Base-by-base conservation (phyloP, 1,140 invertebrate genomes). In the Scaptodrosophila lebanonensis region DNA sequence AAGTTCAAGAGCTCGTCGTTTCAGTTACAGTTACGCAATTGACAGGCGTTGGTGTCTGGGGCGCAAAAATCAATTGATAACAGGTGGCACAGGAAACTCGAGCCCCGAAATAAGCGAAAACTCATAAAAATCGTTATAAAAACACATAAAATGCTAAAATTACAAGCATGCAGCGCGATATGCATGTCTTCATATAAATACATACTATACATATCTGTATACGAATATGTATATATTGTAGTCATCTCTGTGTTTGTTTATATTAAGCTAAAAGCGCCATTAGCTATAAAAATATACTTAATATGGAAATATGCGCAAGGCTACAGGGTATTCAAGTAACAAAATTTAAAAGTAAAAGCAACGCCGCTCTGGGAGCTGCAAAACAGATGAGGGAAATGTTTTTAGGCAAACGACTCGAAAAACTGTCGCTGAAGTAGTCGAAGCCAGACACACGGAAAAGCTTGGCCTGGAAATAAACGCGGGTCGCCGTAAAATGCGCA, bases 281-380 rank as follows among this genome's bases (percentile, higher is more conserved):
- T 77, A 77, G 73, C 73, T 79, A 77, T 79, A 79, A 77, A 77
- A 77, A 77, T n/a, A n/a, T 77, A 77, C 73, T 77, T 79, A 79
- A 77, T 66, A 79, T 73, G 73, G 54, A 73, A 77, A 77, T 77
- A 58, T 68, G 64, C 73, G 54, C 73, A 77, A 38, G 57, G 75
- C 73, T 60, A 57, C 45, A 49, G 56, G 68, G 54, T 59, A 66
- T 75, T 70, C 62, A 45, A 60, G 57, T 63, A 48, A 51, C 32
- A 54, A 67, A 57, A 69, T 27, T 29, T 38, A 32, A 13, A 59
- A 16, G 38, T 40, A 32, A 36, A 47, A 33, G 27, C 20, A 53
- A 39, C 40, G 47, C n/a, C n/a, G n/a, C n/a, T n/a, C n/a, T n/a
- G n/a, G n/a, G n/a, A n/a, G n/a, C n/a, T n/a, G n/a, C 45, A 65